Conservation (phyloP, 2,113 vertebrate genomes). For the Actenoides hombroni region DNA sequence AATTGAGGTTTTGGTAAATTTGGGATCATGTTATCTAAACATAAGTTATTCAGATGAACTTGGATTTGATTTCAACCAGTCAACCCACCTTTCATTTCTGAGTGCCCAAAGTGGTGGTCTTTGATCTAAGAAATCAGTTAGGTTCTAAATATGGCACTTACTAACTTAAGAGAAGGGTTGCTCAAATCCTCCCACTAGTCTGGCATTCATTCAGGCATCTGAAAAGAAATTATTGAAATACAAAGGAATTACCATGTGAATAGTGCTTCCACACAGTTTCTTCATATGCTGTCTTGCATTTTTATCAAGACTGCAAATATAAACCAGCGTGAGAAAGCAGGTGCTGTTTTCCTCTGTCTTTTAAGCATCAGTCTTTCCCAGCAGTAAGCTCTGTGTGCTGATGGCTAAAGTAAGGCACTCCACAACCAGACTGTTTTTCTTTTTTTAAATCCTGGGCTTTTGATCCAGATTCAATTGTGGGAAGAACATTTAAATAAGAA, state of each 20-base stretch:
- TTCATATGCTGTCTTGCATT: constrained; percentile 75
- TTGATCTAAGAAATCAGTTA: constrained; percentile 52
- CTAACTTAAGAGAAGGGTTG: constrained; percentile 47
- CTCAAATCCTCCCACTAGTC: constrained; percentile 49
- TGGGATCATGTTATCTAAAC: background rate
- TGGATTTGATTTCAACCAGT: background rate
- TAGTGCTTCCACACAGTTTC: constrained; percentile 69
- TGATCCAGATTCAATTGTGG: constrained; percentile 66
- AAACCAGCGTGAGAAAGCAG: constrained; percentile 79
- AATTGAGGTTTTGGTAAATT: background rate
- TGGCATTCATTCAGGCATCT: constrained; percentile 70
- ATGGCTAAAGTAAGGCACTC: constrained; percentile 52
- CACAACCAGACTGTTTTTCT: constrained; percentile 38
- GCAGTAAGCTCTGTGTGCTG: constrained; percentile 59
- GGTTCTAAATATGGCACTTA: constrained; percentile 40
- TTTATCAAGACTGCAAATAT: constrained; percentile 76
- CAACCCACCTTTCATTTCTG: constrained; percentile 1
- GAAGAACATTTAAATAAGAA: constrained; percentile 65
- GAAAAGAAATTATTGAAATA: constrained; percentile 78
- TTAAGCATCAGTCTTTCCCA: constrained; percentile 76
- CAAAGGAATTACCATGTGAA: constrained; percentile 82
- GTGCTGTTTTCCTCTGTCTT: constrained; percentile 70
- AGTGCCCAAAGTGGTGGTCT: background rate
- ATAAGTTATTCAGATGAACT: background rate
- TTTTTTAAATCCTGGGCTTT: constrained; percentile 15